These are phyloP conservation scores for Tiaroga cobitis DNA, from an alignment of 2,797 vertebrate genomes.

Conservation along the genomic window DNA sequence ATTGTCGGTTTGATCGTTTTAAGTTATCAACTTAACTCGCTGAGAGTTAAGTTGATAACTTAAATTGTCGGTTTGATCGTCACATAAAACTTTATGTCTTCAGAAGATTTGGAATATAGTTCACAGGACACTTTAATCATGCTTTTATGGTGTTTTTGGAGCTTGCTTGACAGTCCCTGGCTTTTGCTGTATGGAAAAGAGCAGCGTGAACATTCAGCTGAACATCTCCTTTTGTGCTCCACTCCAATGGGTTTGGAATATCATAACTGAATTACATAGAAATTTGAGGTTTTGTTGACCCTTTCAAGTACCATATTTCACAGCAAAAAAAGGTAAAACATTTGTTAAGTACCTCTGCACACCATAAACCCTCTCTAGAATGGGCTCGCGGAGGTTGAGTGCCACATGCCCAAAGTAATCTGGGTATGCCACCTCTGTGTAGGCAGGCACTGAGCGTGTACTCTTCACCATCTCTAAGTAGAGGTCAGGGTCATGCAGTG, in stretches of 20 bases:
- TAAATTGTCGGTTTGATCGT: neutral
- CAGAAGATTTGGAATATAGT: neutral
- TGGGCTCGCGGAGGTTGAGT: conserved; percentile 88
- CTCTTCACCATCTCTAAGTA: conserved; percentile 93
- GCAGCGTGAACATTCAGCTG: neutral
- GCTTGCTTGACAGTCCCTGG: neutral
- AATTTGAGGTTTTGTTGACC: neutral
- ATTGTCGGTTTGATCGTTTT: neutral
- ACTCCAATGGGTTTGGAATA: neutral
- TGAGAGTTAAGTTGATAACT: neutral
- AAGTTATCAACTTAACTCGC: no score
- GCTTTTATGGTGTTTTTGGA: neutral
- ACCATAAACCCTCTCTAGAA: conserved; percentile 92
- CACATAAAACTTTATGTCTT: neutral
- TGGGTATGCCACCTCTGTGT: conserved; percentile 95
- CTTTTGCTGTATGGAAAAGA: neutral
- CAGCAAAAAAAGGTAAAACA: neutral
- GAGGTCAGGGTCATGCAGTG: conserved; percentile 91
- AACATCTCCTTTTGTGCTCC: neutral
- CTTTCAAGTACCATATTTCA: neutral
- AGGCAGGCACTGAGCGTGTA: conserved; percentile 89
- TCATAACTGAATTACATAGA: neutral
- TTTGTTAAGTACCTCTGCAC: conserved; percentile 86
- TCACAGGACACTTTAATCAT: neutral
- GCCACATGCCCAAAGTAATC: conserved; percentile 97